Evolutionary conservation across 2,113 vertebrate genomes (phyloP).

Genomic region (Hemibagrus wyckioides): DNA sequence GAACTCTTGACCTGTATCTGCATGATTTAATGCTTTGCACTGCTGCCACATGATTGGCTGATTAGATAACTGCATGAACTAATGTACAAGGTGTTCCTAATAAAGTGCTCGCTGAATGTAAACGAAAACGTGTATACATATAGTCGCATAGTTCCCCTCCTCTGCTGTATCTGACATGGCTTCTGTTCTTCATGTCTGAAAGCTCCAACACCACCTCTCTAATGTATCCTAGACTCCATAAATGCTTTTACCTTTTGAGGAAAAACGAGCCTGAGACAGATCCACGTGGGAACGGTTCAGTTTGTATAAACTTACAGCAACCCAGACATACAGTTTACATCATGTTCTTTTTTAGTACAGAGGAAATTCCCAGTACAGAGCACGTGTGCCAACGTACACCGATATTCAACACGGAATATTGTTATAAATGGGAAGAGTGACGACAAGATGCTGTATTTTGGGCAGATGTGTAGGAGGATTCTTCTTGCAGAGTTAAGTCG

Average conservation of each 20-base stretch:
- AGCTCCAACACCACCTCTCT: neutral
- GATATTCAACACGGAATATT: neutral
- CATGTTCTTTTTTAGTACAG: neutral
- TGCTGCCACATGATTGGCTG: too few relatives aligned
- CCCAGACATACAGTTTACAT: conserved; percentile 23
- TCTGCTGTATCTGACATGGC: neutral
- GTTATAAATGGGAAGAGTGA: neutral
- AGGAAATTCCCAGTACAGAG: conserved; percentile 14
- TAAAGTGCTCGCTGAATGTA: too few relatives aligned
- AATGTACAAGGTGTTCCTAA: too few relatives aligned
- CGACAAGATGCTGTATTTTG: neutral
- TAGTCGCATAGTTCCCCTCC: too few relatives aligned
- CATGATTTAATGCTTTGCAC: too few relatives aligned
- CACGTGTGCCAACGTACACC: neutral
- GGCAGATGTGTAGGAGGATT: neutral
- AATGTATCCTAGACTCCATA: neutral
- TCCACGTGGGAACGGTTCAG: neutral
- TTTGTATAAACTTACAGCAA: neutral
- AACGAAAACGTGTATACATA: too few relatives aligned
- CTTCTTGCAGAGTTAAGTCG: neutral
- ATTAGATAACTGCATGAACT: too few relatives aligned
- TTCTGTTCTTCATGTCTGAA: neutral
- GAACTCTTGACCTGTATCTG: too few relatives aligned
- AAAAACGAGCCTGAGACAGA: conserved; percentile 6
- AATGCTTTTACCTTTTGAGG: conserved; percentile 10